Conservation (phyloP, 2,113 vertebrate species). For the Mormyrus lacerda region DNA sequence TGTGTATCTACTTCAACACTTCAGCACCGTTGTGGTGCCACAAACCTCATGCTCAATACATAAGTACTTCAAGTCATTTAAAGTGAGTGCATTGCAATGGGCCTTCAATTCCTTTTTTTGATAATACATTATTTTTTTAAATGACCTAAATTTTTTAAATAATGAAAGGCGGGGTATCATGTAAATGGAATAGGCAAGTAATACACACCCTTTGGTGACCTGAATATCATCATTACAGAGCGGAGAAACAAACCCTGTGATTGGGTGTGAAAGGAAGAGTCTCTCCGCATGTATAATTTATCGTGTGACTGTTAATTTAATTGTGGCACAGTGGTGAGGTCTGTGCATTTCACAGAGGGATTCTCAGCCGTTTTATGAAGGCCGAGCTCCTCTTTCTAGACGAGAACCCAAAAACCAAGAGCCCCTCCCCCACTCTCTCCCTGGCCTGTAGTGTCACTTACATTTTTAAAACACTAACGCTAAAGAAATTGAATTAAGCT, state of each 20-base stretch:
- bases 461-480: background rate
- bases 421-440: background rate
- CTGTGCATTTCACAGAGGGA: background rate
- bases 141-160: background rate
- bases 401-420: background rate
- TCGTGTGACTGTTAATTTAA: background rate
- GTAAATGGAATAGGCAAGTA: background rate
- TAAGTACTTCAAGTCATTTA: background rate
- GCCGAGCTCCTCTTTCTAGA: background rate
- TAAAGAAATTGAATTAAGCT: background rate
- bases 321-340: background rate
- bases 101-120: background rate
- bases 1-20: background rate
- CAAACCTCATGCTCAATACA: background rate
- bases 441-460: background rate
- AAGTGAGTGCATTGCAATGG: background rate
- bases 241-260: background rate
- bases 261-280: background rate
- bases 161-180: background rate
- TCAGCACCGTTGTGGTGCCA: background rate
- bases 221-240: background rate
- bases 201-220: background rate
- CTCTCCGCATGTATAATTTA: background rate
- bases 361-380: background rate
- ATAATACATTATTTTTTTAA: background rate